Conservation (phyloP, 2,888 invertebrate genomes). For the Nymphalis urticae region DNA sequence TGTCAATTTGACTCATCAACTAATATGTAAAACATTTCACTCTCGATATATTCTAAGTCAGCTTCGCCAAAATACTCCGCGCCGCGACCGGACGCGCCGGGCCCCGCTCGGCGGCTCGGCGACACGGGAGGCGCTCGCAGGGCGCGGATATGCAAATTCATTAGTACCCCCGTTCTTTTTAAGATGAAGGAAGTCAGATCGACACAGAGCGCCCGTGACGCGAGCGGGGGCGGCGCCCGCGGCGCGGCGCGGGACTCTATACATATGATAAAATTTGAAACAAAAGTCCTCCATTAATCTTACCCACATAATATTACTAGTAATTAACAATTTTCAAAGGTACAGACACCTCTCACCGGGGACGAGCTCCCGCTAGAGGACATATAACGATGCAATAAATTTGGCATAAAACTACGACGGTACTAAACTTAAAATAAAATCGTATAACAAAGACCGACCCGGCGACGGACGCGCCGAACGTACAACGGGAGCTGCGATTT, state of each 20-base stretch:
- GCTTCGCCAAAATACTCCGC: not conserved
- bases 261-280: slow-evolving; percentile 17
- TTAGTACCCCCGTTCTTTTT: not conserved
- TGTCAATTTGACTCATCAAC: slow-evolving; percentile 22
- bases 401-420: not conserved
- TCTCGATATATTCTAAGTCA: slow-evolving; percentile 5
- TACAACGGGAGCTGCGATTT: not conserved
- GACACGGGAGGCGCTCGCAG: too few species aligned
- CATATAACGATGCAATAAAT: not conserved
- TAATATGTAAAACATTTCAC: slow-evolving; percentile 15
- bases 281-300: slow-evolving; percentile 20
- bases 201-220: too few species aligned
- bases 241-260: not conserved
- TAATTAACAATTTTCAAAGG: slow-evolving; percentile 20
- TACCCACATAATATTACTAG: slow-evolving; percentile 22
- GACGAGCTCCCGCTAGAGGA: too few species aligned
- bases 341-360: not conserved
- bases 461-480: not conserved
- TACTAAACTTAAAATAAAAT: not conserved
- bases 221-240: not conserved
- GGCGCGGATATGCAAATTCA: too few species aligned
- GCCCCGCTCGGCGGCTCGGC: not conserved
- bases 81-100: not conserved
- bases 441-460: not conserved
- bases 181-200: not conserved